Evolutionary conservation across 2,888 invertebrate species (phyloP).

Genomic region (Dicycla oo): DNA sequence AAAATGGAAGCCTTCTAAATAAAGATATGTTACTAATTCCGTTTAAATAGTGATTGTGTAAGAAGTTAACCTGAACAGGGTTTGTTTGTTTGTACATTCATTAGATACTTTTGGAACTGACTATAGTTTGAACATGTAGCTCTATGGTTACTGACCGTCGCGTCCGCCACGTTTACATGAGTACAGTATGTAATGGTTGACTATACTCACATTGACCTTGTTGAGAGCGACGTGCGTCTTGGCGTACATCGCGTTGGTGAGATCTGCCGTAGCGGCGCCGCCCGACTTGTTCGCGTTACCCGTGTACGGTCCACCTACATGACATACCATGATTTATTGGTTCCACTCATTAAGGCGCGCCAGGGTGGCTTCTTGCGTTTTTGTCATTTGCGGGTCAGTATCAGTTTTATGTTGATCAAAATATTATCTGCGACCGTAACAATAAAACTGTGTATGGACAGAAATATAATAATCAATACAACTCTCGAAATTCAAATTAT

Average conservation of each 20-base stretch:
- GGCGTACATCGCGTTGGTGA: constrained; percentile 95
- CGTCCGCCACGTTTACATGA: neutral
- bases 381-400: neutral
- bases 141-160: neutral
- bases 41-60: neutral
- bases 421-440: neutral
- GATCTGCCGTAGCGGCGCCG: constrained; percentile 92
- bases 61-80: neutral
- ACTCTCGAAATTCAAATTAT: neutral
- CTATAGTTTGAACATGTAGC: neutral
- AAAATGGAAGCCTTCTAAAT: neutral
- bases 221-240: constrained; percentile 96
- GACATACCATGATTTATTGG: neutral
- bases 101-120: neutral
- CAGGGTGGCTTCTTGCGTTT: neutral
- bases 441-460: neutral
- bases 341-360: neutral
- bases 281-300: constrained; percentile 76
- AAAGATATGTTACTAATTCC: neutral
- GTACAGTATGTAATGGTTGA: neutral
- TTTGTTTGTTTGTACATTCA: constrained; percentile 2
- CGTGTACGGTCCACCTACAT: constrained; percentile 75
- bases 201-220: constrained; percentile 96
- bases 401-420: neutral
- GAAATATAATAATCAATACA: neutral